Evolutionary conservation across 2,888 invertebrate genomes (phyloP).

Genomic region (Anarsia innoxiella): DNA sequence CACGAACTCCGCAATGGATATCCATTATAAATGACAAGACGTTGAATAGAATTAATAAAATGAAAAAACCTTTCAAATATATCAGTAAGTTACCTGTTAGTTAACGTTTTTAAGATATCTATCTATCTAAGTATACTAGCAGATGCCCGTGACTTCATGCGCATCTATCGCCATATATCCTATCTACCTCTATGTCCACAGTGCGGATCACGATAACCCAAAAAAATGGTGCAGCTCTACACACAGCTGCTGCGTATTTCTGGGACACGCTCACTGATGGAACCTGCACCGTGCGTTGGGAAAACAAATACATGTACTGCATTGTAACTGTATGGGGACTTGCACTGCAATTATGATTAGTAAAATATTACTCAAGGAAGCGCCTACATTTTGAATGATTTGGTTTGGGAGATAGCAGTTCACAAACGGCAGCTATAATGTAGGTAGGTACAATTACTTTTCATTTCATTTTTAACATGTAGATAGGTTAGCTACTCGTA

Average conservation of each 20-base stretch:
- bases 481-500: no score
- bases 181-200: constrained; percentile 27
- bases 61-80: constrained; percentile 89
- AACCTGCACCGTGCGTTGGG: constrained; percentile 89
- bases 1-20: constrained; percentile 77
- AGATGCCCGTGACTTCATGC: neutral
- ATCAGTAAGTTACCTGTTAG: constrained; percentile 68
- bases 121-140: neutral
- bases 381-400: neutral
- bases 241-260: constrained; percentile 88
- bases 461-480: no score
- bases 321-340: constrained; percentile 88
- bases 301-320: constrained; percentile 90
- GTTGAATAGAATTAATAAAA: constrained; percentile 80
- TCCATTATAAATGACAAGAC: constrained; percentile 84
- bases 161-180: neutral
- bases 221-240: constrained; percentile 87
- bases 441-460: neutral
- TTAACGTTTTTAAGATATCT: no score
- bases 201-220: constrained; percentile 90
- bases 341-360: constrained; percentile 59
- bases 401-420: no score
- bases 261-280: constrained; percentile 90
- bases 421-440: no score
- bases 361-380: no score